phyloP scores from a whole-genome alignment of 2,113 vertebrate species.

The Seriola rivoliana region DNA sequence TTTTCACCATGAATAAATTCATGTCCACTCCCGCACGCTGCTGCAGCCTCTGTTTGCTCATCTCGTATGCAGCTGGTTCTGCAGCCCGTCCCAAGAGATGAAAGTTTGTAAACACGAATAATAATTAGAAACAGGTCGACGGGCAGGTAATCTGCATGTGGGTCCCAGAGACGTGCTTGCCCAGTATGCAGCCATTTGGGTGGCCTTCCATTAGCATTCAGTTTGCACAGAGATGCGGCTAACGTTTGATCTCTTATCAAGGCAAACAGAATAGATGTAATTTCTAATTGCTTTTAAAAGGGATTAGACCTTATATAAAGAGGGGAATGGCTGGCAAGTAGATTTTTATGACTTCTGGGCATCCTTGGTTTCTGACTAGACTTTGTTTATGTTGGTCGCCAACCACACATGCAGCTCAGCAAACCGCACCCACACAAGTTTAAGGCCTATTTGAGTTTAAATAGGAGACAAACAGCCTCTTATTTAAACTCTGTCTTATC shows the following conservation, averaged over 20 bases:
- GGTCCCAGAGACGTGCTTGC: slow-evolving; percentile 56
- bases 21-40: slow-evolving; percentile 72
- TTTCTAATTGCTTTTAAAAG: slow-evolving; percentile 77
- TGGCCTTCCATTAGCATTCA: slow-evolving; percentile 78
- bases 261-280: slow-evolving; percentile 71
- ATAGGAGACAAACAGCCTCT: slow-evolving; percentile 22
- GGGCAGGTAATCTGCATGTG: slow-evolving; percentile 86
- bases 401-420: background rate
- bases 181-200: slow-evolving; percentile 69
- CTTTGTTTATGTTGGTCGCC: slow-evolving; percentile 20
- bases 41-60: slow-evolving; percentile 79
- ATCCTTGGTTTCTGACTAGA: slow-evolving; percentile 41
- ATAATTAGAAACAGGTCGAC: slow-evolving; percentile 84
- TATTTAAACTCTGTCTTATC: slow-evolving; percentile 1
- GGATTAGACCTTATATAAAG: slow-evolving; percentile 63
- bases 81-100: slow-evolving; percentile 79
- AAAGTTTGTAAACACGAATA: slow-evolving; percentile 89
- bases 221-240: slow-evolving; percentile 67
- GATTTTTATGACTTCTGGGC: slow-evolving; percentile 39
- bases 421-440: background rate
- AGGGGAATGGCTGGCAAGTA: slow-evolving; percentile 41
- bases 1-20: slow-evolving; percentile 85
- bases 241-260: slow-evolving; percentile 76
- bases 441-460: slow-evolving; percentile 23
- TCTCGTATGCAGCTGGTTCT: slow-evolving; percentile 76